phyloP scores from a whole-genome alignment of 2,113 vertebrate genomes.

The Pseudopodoces humilis region DNA sequence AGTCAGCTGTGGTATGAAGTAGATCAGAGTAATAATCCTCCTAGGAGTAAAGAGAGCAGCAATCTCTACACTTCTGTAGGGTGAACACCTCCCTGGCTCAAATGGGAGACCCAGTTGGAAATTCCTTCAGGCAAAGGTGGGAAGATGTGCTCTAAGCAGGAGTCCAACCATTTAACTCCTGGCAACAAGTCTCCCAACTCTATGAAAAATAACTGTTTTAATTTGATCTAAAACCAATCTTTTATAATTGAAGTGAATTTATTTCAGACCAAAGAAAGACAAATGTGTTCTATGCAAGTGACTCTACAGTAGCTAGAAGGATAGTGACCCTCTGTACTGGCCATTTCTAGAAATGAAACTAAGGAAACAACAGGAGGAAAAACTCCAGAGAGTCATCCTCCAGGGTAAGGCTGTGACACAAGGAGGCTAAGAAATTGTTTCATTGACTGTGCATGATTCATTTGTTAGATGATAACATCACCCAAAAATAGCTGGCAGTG shows the following conservation, averaged over 20 bases:
- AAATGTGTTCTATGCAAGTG: neutral
- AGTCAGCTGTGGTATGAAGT: neutral
- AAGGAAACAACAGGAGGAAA: neutral
- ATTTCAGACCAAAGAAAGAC: neutral
- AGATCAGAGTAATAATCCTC: neutral
- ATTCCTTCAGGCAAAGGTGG: neutral
- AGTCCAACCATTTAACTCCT: neutral
- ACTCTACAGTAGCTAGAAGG: neutral
- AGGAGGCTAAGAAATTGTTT: neutral
- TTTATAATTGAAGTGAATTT: neutral
- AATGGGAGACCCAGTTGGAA: neutral
- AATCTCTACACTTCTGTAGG: neutral
- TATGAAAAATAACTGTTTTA: neutral
- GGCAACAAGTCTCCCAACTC: neutral
- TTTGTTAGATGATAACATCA: neutral
- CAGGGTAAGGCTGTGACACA: neutral
- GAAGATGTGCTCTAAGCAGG: neutral
- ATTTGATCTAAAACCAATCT: neutral
- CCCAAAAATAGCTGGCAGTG: neutral
- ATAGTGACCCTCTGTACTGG: neutral
- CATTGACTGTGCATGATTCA: neutral
- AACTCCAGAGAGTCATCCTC: neutral
- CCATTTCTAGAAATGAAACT: neutral
- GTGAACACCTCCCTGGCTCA: neutral
- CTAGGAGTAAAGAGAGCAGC: neutral